These are phyloP conservation scores for Oedothorax gibbosus DNA, from an alignment of 1,140 invertebrate species.

Conservation along the genomic window DNA sequence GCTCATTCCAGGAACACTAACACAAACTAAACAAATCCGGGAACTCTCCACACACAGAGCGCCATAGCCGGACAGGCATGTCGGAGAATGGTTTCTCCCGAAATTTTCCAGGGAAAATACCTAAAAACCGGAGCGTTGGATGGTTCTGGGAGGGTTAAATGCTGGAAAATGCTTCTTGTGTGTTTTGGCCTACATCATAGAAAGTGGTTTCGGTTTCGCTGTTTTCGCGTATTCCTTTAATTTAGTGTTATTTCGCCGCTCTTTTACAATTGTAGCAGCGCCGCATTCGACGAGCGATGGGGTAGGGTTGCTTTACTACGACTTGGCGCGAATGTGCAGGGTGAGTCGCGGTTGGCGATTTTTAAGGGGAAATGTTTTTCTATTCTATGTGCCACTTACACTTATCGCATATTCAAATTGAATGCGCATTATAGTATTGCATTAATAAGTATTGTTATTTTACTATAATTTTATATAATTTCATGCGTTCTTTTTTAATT, in stretches of 20 bases:
- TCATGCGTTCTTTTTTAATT: too few species aligned
- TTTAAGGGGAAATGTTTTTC: too few species aligned
- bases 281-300: constrained; percentile 41
- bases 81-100: constrained; percentile 13
- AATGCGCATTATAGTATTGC: too few species aligned
- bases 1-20: constrained; percentile 4
- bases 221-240: constrained; percentile 35
- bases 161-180: background rate
- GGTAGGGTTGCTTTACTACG: constrained; percentile 34
- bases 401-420: too few species aligned
- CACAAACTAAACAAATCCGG: background rate
- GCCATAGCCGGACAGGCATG: constrained; percentile 38
- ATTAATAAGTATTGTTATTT: too few species aligned
- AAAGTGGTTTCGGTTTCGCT: background rate
- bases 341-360: background rate
- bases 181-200: background rate
- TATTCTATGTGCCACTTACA: too few species aligned
- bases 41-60: background rate
- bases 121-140: constrained; percentile 1
- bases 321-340: constrained; percentile 23
- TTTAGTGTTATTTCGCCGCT: constrained; percentile 29
- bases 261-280: constrained; percentile 44
- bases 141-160: background rate
- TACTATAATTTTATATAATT: too few species aligned
- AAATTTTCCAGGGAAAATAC: background rate